Base-by-base conservation (phyloP, 2,888 invertebrate species). In the Noctua comes region DNA sequence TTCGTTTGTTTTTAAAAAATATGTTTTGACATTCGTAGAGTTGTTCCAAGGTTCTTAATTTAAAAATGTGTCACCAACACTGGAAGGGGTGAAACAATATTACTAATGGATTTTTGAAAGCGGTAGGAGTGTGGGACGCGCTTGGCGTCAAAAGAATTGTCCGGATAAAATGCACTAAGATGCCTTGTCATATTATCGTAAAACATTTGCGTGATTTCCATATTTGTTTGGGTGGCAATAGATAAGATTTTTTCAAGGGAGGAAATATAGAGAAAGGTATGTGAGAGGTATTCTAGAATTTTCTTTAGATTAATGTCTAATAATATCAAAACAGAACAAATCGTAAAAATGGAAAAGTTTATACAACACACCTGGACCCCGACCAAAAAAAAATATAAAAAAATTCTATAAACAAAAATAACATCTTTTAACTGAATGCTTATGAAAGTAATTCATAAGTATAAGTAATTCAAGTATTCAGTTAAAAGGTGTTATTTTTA, bases 21-120 rank as follows among this genome's bases (percentile, higher is more conserved):
- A 0, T 62, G n/a, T 59, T 76, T 51, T n/a, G 16, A 1, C 3
- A 0, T 59, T 24, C 2, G 0, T 51, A 31, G 46, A 46, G 69
- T 51, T 73, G 68, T 74, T 84, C 68, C 81, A 68, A 80, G 36
- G 62, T 59, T 16, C 57, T 64, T 43, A 18, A 31, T 73, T 64
- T 43, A 43, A 46, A 21, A 79, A 51, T 76, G 13, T 66, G 8
- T 36, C 78, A 64, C 13, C 1, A n/a, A 65, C n/a, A 62, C 16
- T 77, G 8, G n/a, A 13, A 10, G 10, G 13, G 18, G 1, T 51
- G 31, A 51, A 76, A 18, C 27, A 46, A 74, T 77, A 27, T 6
- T 76, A 31, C 1, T 76, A 43, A 51, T 76, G 24, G 76, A 8
- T 24, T 62, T 64, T n/a, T 2, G 40, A 76, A 43, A 40, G 27